A percentile compares a stretch with the other conserved stretches of the same genome.
Conservation (phyloP, 2,888 invertebrate species). For the Bembecia ichneumoniformis region DNA sequence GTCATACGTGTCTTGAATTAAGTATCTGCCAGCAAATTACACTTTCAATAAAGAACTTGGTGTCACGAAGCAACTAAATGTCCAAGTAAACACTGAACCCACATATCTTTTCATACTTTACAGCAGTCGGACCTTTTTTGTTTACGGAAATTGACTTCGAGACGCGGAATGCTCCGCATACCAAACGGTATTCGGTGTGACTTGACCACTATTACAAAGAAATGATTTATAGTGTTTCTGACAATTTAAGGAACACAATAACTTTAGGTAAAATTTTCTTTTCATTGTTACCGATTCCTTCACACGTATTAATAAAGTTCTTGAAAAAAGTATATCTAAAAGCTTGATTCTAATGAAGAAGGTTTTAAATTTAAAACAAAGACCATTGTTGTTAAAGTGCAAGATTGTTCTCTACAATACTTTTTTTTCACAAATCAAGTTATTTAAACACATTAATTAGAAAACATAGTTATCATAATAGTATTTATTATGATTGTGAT, state of each 20-base stretch:
- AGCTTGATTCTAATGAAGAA: too few relatives aligned
- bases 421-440: too few relatives aligned
- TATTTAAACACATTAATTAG: too few relatives aligned
- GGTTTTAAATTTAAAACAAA: too few relatives aligned
- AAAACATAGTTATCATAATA: too few relatives aligned
- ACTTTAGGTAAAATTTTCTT: too few relatives aligned
- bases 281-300: too few relatives aligned
- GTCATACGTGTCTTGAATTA: slow-evolving; percentile 43
- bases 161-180: slow-evolving; percentile 6
- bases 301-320: too few relatives aligned
- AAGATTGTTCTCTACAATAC: too few relatives aligned
- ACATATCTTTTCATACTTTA: slow-evolving; percentile 16
- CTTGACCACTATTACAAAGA: not conserved
- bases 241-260: not conserved
- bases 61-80: slow-evolving; percentile 33
- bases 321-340: too few relatives aligned
- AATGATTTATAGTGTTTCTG: not conserved
- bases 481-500: too few relatives aligned
- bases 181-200: not conserved
- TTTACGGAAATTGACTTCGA: slow-evolving; percentile 7
- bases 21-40: slow-evolving; percentile 22
- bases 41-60: slow-evolving; percentile 36
- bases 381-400: too few relatives aligned
- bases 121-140: slow-evolving; percentile 3
- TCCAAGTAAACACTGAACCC: slow-evolving; percentile 24